phyloP scores from a whole-genome alignment of 2,888 invertebrate genomes.

The Dascillus cervinus region DNA sequence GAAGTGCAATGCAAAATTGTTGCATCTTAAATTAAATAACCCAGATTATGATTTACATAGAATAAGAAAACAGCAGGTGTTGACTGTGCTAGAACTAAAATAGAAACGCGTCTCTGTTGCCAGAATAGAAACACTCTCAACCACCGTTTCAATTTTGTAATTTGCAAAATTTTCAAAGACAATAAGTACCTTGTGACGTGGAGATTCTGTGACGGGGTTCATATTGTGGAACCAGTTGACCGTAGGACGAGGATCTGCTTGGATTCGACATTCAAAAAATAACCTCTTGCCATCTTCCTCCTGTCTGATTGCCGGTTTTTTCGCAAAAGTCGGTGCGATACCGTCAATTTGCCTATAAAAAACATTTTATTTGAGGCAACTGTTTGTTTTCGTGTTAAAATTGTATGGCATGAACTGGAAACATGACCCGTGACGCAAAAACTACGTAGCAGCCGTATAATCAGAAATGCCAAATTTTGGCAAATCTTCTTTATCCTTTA shows the following conservation, averaged over 20 bases:
- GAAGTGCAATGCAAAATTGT: slow-evolving; percentile 8
- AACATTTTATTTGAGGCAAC: too few species aligned
- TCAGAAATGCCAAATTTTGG: slow-evolving; percentile 29
- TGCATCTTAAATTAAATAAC: slow-evolving; percentile 2
- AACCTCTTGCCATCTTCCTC: slow-evolving; percentile 93
- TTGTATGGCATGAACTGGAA: slow-evolving; percentile 18
- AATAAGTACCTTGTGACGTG: slow-evolving; percentile 72
- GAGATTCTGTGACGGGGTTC: slow-evolving; percentile 67
- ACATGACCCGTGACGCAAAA: slow-evolving; percentile 32
- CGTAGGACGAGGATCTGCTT: slow-evolving; percentile 84
- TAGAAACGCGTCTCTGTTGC: slow-evolving; percentile 24
- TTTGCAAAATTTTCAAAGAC: not conserved
- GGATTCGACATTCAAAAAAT: slow-evolving; percentile 89
- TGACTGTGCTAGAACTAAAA: slow-evolving; percentile 23
- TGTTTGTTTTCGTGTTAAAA: too few species aligned
- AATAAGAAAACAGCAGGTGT: slow-evolving; percentile 28
- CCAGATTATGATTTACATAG: slow-evolving; percentile 1
- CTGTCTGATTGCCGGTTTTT: slow-evolving; percentile 95
- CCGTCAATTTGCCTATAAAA: slow-evolving; percentile 98
- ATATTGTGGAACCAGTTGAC: slow-evolving; percentile 90
- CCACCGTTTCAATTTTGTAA: slow-evolving; percentile 2
- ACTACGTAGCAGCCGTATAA: slow-evolving; percentile 27
- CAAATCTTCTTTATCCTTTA: slow-evolving; percentile 20
- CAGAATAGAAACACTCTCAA: slow-evolving; percentile 20
- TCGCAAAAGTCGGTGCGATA: slow-evolving; percentile 94